Evolutionary conservation across 2,113 vertebrate genomes (phyloP).

Genomic region (Telmatochromis sp.): DNA sequence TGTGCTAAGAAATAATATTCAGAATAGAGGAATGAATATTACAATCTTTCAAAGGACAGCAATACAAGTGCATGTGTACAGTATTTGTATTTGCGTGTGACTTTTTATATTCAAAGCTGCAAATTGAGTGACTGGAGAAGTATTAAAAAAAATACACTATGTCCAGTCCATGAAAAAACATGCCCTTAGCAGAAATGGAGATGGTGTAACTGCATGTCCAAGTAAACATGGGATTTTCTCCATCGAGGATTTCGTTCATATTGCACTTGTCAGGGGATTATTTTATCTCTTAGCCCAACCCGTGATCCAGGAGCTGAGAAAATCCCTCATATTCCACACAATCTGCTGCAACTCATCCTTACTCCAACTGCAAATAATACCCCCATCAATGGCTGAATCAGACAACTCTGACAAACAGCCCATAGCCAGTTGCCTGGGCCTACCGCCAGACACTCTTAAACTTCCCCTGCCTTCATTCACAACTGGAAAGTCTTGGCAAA

Average conservation of each 20-base stretch:
- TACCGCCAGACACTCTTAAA: slow-evolving; percentile 6
- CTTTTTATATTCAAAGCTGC: background rate
- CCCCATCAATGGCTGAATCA: slow-evolving; percentile 34
- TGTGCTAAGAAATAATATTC: background rate
- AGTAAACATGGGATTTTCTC: slow-evolving; percentile 56
- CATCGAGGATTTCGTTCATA: slow-evolving; percentile 50
- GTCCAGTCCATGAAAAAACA: background rate
- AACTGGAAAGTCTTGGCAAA: slow-evolving; percentile 15
- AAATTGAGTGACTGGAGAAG: background rate
- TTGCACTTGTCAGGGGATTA: slow-evolving; percentile 61
- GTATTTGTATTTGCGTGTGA: background rate
- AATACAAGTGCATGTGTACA: background rate
- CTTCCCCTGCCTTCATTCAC: background rate
- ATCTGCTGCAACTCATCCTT: slow-evolving; percentile 39
- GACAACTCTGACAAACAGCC: slow-evolving; percentile 36
- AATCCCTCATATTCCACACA: slow-evolving; percentile 51
- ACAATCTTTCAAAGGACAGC: background rate
- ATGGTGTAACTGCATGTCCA: slow-evolving; percentile 9
- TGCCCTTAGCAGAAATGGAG: background rate
- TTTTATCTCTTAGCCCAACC: slow-evolving; percentile 34
- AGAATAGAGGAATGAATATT: background rate
- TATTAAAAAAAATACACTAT: background rate
- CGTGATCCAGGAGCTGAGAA: slow-evolving; percentile 37
- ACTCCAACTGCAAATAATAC: slow-evolving; percentile 50
- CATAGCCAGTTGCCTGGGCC: slow-evolving; percentile 24